These are phyloP conservation scores for Drosophila mojavensis DNA, from an alignment of 1,140 invertebrate species.

Conservation along the genomic window DNA sequence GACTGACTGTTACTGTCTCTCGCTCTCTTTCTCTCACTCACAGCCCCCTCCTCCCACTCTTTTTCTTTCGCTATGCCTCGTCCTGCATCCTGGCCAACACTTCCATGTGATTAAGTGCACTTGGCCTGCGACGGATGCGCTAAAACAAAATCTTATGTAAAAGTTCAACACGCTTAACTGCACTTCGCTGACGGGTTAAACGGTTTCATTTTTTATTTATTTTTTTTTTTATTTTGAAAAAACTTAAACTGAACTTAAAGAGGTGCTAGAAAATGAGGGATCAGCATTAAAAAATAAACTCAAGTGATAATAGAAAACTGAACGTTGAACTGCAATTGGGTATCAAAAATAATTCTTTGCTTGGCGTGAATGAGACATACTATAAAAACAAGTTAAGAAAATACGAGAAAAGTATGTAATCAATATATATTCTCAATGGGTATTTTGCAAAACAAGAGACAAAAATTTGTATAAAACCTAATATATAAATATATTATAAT, in stretches of 20 bases:
- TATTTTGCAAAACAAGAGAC: no score
- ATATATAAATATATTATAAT: no score
- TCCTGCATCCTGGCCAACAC: constrained; percentile 17
- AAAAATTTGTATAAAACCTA: no score
- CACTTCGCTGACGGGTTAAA: constrained; percentile 62
- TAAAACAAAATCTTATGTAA: constrained; percentile 39
- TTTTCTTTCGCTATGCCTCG: neutral
- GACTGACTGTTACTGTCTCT: neutral
- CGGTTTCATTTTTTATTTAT: constrained; percentile 34
- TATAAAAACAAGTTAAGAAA: no score
- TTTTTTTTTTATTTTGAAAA: no score
- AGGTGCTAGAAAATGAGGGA: constrained; percentile 1
- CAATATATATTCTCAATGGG: no score
- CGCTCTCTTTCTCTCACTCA: constrained; percentile 9
- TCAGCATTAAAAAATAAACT: neutral
- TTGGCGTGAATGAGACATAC: no score
- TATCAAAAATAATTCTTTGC: neutral
- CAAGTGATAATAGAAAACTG: neutral
- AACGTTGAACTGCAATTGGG: no score
- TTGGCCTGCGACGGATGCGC: constrained; percentile 54
- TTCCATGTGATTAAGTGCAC: constrained; percentile 79
- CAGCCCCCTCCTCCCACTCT: neutral
- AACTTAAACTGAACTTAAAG: neutral
- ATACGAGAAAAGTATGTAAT: no score
- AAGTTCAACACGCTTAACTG: constrained; percentile 64